Evolutionary conservation across 2,797 vertebrate genomes (phyloP).

Genomic region (Xenopus petersii): DNA sequence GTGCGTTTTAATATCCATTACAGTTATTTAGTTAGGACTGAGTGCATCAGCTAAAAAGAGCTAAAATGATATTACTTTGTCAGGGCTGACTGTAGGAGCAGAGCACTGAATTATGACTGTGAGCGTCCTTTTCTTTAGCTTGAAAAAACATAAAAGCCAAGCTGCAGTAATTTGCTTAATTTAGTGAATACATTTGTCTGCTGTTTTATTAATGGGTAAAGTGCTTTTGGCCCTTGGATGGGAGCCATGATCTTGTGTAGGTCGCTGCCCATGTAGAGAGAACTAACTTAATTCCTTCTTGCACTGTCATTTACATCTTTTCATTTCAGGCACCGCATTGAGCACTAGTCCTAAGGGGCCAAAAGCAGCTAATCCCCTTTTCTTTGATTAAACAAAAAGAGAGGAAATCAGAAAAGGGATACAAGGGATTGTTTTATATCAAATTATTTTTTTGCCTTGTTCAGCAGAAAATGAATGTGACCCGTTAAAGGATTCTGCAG

Average conservation of each 20-base stretch:
- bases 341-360: constrained; percentile 49
- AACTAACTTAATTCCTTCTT: constrained; percentile 56
- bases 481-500: constrained; percentile 58
- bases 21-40: constrained; percentile 64
- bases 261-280: constrained; percentile 50
- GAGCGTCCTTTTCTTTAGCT: constrained; percentile 56
- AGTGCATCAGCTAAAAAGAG: constrained; percentile 61
- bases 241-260: constrained; percentile 54
- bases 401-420: constrained; percentile 56
- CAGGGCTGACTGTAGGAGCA: constrained; percentile 53
- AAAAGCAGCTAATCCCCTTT: constrained; percentile 59
- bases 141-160: constrained; percentile 60
- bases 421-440: constrained; percentile 58
- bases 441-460: constrained; percentile 63
- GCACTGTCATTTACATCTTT: constrained; percentile 54
- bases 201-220: constrained; percentile 66
- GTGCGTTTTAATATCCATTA: constrained; percentile 61
- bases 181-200: constrained; percentile 64
- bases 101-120: constrained; percentile 63
- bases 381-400: constrained; percentile 61
- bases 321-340: constrained; percentile 60
- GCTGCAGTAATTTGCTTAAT: constrained; percentile 65
- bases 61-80: constrained; percentile 59
- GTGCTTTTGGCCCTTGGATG: constrained; percentile 63
- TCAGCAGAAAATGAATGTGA: constrained; percentile 63